phyloP scores from a whole-genome alignment of 2,113 vertebrate species.

The Nesoenas mayeri region DNA sequence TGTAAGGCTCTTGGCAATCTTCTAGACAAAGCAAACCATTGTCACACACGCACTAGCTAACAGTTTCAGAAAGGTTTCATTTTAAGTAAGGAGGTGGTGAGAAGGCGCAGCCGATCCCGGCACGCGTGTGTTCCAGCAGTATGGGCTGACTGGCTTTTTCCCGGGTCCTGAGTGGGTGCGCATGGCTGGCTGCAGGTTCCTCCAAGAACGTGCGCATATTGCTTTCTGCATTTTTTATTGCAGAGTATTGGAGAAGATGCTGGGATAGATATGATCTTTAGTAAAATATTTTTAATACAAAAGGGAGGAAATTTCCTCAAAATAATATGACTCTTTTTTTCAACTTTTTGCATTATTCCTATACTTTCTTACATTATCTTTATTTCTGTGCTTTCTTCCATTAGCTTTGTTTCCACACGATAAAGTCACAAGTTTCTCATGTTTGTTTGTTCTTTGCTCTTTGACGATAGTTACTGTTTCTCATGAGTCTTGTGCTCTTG shows the following conservation, averaged over 20 bases:
- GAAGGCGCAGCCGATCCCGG: neutral
- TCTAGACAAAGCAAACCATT: neutral
- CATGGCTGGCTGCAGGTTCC: neutral
- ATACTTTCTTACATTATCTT: neutral
- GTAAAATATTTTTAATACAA: neutral
- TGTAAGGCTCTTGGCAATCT: neutral
- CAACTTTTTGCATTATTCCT: neutral
- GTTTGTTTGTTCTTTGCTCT: neutral
- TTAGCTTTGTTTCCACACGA: neutral
- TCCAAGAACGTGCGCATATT: neutral
- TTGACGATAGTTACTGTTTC: neutral
- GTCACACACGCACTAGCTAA: accelerated
- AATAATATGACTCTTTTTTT: neutral
- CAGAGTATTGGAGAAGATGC: neutral
- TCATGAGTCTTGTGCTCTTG: neutral
- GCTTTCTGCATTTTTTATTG: neutral
- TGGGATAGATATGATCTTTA: neutral
- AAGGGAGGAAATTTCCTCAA: neutral
- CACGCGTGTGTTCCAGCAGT: neutral
- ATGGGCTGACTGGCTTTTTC: neutral
- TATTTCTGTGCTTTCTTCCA: neutral
- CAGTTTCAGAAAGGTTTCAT: neutral
- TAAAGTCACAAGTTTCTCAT: neutral
- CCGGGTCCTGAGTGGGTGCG: neutral
- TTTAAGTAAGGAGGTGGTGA: neutral